Evolutionary conservation across 2,888 invertebrate genomes (phyloP), one percentile per base, ranked within the genome.

Genomic region (Meghimatium bilineatum): DNA sequence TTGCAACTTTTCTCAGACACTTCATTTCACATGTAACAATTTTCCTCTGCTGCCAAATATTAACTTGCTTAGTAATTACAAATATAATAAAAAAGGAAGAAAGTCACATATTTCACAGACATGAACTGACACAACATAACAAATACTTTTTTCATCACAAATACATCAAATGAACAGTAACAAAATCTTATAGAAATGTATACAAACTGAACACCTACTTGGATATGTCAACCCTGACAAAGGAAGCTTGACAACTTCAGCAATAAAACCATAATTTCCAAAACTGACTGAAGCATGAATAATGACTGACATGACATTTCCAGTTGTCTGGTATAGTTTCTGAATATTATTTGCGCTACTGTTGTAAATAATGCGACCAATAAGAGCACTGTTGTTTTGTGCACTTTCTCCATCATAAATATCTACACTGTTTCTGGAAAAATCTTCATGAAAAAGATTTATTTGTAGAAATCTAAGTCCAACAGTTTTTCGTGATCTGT

Each of bases 271-370:
- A 93, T 98, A 97, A 29, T 87, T 89, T 95, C 95, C 96, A 49
- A 98, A 97, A 0, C 99, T 99, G 38, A 99, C 98, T 89, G 98
- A 98, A 0, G 98, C 98, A 91, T 98, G 97, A 32, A 99, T 94
- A 91, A 97, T 96, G 0, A 99, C 95, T 90, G 98, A 98, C 88
- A 99, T 86, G 0, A 90, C 88, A 85, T 90, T 87, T 23, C 88
- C 88, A 5, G 87, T 88, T 34, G 92, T 92, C 52, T 87, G 84
- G 82, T 91, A 93, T 23, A 89, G 87, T 23, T 83, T 84, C n/a
- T 85, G 85, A 6, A 89, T 84, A 17, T 90, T 90, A 10, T 74
- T 80, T 12, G 85, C 71, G 8, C 89, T 88, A 63, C 90, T 91
- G 83, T 92, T 91, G 3, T 90, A 86, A 8, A 87, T 83, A 26